Evolutionary conservation across 1,140 invertebrate species (phyloP).

Genomic region (Diorhabda sublineata): DNA sequence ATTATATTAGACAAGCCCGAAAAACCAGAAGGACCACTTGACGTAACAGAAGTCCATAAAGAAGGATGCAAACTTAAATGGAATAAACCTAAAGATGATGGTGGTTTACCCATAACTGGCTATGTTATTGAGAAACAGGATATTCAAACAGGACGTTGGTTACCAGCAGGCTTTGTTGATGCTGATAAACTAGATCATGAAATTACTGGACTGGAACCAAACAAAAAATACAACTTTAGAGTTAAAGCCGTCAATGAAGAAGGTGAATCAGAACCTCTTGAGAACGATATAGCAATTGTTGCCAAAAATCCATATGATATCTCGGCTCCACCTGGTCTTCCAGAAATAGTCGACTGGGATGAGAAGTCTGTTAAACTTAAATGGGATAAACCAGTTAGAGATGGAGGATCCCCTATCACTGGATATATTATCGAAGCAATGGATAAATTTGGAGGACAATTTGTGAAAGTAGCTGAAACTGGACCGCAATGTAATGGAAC

Average conservation of each 20-base stretch:
- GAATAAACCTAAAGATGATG: slow-evolving; percentile 94
- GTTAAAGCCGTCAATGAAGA: slow-evolving; percentile 94
- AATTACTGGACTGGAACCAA: slow-evolving; percentile 85
- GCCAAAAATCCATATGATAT: slow-evolving; percentile 97
- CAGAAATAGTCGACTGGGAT: slow-evolving; percentile 91
- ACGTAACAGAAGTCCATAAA: slow-evolving; percentile 88
- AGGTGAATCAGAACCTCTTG: slow-evolving; percentile 89
- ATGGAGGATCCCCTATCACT: slow-evolving; percentile 94
- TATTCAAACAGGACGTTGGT: slow-evolving; percentile 78
- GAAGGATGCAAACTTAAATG: slow-evolving; percentile 93
- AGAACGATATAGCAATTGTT: slow-evolving; percentile 77
- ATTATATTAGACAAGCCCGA: slow-evolving; percentile 91
- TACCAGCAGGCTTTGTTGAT: slow-evolving; percentile 81
- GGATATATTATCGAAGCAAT: slow-evolving; percentile 90
- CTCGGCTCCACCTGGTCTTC: slow-evolving; percentile 83
- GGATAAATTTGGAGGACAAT: slow-evolving; percentile 65
- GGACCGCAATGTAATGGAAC: slow-evolving; percentile 76
- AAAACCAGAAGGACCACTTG: slow-evolving; percentile 89
- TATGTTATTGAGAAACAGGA: slow-evolving; percentile 95
- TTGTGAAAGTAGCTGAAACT: slow-evolving; percentile 70
- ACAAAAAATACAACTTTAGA: slow-evolving; percentile 91
- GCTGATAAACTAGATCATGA: slow-evolving; percentile 81
- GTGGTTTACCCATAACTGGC: slow-evolving; percentile 83
- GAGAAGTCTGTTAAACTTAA: slow-evolving; percentile 89
- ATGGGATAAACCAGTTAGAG: slow-evolving; percentile 92